Base-by-base conservation (phyloP, 2,113 vertebrate genomes). In the Campylorhamphus procurvoides region DNA sequence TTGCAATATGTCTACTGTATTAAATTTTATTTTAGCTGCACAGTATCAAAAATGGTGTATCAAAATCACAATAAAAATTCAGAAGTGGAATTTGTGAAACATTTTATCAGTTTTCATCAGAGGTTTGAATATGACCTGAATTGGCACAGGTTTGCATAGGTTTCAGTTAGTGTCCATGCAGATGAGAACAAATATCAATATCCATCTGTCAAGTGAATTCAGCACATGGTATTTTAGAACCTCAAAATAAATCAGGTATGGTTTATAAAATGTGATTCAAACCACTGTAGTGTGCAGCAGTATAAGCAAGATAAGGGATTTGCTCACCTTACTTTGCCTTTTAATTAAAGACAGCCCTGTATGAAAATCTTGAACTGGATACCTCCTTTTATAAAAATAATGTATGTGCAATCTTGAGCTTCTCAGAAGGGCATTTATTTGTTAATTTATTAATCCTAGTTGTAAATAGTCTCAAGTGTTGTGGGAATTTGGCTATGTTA, bases 161-260 rank as follows among this genome's bases (percentile, higher is more conserved):
- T 93, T 97, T 97, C 95, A 97, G 90, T 89, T 97, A 94, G 78
- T 94, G 89, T 96, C 97, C 95, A 93, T 96, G 92, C 89, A 96
- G 95, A 96, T 96, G 93, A 97, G 96, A 95, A 97, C 84, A 97
- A 97, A 96, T 97, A 97, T 85, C 97, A 97, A 92, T 94, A 97
- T 87, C 96, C 96, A 97, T 97, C 97, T 97, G 97, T 97, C 96
- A 97, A 97, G 67, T 79, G 67, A 95, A 67, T 53, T 59, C 74
- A 94, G 93, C 76, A 94, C 97, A 97, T 95, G 96, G 93, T 97
- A 94, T 84, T 72, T 94, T 53, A 94, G 79, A 96, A 97, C 86
- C 89, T 97, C 96, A 95, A 97, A 97, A 94, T 87, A 97, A 94
- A 93, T 95, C 93, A 97, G 81, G 76, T 94, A 49, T 93, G 53